Percentiles rank a stretch among this genome's conserved stretches.
phyloP scores from a whole-genome alignment of 2,888 invertebrate genomes.

The Eupelmus urozonus region DNA sequence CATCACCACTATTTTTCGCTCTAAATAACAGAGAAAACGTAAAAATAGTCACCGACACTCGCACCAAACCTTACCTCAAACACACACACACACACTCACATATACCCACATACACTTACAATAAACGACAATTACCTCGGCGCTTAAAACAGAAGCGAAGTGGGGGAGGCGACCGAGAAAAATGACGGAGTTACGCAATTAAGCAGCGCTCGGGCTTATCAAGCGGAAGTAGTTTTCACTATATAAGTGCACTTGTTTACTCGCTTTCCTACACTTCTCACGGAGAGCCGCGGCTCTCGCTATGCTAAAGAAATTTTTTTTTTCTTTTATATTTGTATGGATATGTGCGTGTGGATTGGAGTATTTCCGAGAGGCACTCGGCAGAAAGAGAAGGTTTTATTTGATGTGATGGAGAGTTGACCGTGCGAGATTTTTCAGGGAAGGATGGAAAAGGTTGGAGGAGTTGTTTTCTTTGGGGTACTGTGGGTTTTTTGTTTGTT shows the following conservation, averaged over 20 bases:
- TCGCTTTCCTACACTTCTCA: constrained; percentile 29
- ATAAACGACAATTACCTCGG: constrained; percentile 17
- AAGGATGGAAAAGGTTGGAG: too few relatives aligned
- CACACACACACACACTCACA: not conserved
- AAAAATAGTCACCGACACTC: too few relatives aligned
- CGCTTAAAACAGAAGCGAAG: not conserved
- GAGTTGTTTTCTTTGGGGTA: too few relatives aligned
- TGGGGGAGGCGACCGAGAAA: not conserved
- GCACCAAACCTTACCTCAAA: not conserved
- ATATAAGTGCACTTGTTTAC: constrained; percentile 43
- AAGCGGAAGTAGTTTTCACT: constrained; percentile 49
- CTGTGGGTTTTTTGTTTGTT: too few relatives aligned
- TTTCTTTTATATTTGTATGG: constrained; percentile 2
- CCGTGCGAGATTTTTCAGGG: too few relatives aligned
- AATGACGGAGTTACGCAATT: constrained; percentile 36
- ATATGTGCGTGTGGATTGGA: not conserved
- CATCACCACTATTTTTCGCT: too few relatives aligned
- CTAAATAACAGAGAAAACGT: too few relatives aligned
- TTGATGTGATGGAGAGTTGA: too few relatives aligned
- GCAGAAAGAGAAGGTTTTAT: too few relatives aligned
- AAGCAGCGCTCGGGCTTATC: constrained; percentile 34
- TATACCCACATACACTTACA: not conserved
- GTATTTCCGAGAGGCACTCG: too few relatives aligned
- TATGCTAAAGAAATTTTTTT: constrained; percentile 3
- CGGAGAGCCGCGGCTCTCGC: not conserved